Evolutionary conservation across 2,797 vertebrate genomes (phyloP), one percentile per base, ranked within the genome.

Genomic region (Malurus leucopterus): DNA sequence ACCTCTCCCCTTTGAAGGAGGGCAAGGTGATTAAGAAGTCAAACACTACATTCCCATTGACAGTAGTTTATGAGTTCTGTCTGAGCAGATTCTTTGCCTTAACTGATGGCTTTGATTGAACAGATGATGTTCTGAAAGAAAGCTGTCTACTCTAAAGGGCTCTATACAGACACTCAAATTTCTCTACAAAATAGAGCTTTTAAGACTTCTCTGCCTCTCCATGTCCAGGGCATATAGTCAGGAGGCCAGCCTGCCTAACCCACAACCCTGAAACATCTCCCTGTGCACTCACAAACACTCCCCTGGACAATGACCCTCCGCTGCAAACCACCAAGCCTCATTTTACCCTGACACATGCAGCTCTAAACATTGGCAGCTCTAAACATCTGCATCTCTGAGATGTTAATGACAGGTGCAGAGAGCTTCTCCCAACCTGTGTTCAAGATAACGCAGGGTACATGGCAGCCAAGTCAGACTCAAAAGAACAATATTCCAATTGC

Each of bases 201-300:
- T 58, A 34, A 65, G 27, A 46, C 43, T 76, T n/a, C 26, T 41
- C 41, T 50, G 26, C n/a, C 51, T 57, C 59, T 82, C 34, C 20
- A 0, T 8, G 11, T 34, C 30, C 34, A 14, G 4, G 47, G 27
- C 1, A 2, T 7, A 5, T 2, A n/a, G 23, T 5, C 23, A n/a
- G 24, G 47, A 51, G 36, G 30, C 24, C n/a, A 55, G 20, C 43
- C 50, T 58, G 53, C 26, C 27, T 70, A 27, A 57, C 57, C 43
- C 17, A 8, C 30, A 6, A 7, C 26, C 65, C 73, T 17, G 27
- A 84, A 62, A 29, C 30, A 36, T 17, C 53, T 84, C 41, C 73
- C n/a, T 6, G 3, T 26, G 38, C 3, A 2, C 53, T 58, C 9
- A 2, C 58, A 15, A 41, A 21, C 38, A 12, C 65, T 46, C 44